These are phyloP conservation scores for Pyxicephalus adspersus DNA, from an alignment of 2,113 vertebrate genomes.

Conservation along the genomic window DNA sequence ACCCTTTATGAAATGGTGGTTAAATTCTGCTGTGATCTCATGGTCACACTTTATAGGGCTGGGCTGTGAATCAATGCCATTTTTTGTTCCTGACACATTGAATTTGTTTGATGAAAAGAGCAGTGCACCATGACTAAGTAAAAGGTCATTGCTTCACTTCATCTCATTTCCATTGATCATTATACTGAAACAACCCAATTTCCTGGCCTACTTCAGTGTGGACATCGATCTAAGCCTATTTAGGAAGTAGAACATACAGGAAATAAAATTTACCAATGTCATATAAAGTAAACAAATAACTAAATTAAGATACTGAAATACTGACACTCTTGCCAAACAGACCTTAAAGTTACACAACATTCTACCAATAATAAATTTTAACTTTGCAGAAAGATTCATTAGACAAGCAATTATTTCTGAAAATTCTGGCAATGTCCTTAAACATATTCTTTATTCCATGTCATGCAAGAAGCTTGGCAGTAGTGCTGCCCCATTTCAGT, in stretches of 20 bases:
- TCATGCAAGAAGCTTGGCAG: no score
- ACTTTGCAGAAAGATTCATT: no score
- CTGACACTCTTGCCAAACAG: no score
- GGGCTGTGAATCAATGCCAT: background rate
- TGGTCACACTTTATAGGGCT: background rate
- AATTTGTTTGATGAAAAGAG: slow-evolving; percentile 4
- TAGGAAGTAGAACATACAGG: background rate
- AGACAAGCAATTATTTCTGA: no score
- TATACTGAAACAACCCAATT: background rate
- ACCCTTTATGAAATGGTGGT: no score
- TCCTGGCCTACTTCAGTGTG: background rate
- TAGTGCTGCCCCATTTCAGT: no score
- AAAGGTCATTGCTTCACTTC: background rate
- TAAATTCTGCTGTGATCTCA: no score
- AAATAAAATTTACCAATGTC: background rate
- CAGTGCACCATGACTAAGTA: background rate
- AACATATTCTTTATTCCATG: no score
- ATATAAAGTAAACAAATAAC: background rate
- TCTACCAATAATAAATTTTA: no score
- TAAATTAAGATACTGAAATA: background rate
- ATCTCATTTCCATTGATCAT: slow-evolving; percentile 27
- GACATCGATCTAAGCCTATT: background rate
- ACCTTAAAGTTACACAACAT: no score
- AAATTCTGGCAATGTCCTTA: no score
- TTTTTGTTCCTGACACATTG: slow-evolving; percentile 5